These are phyloP conservation scores for Orchestia grillus DNA, from an alignment of 1,140 invertebrate genomes.

Conservation along the genomic window DNA sequence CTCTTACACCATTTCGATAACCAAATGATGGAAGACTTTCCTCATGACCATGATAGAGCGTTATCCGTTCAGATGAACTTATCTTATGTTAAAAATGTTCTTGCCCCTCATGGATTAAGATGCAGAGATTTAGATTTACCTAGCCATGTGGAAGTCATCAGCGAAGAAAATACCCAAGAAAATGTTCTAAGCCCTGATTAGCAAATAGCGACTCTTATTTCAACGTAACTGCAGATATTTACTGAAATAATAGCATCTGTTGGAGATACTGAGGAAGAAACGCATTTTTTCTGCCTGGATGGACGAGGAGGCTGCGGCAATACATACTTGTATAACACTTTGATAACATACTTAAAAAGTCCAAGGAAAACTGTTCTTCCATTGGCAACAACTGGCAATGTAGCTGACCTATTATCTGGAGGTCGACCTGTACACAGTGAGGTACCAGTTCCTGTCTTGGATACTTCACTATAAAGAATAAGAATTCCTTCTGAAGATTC, in stretches of 20 bases:
- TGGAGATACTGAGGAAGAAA: neutral
- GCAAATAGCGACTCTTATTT: too few relatives aligned
- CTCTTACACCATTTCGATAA: neutral
- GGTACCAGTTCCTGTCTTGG: constrained; percentile 17
- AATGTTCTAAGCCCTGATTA: too few relatives aligned
- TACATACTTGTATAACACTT: constrained; percentile 6
- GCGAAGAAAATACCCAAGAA: neutral
- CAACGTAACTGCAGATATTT: too few relatives aligned
- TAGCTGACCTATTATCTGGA: too few relatives aligned
- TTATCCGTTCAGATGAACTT: too few relatives aligned
- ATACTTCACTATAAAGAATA: constrained; percentile 14
- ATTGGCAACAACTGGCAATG: neutral
- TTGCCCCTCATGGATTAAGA: neutral
- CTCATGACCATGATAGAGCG: neutral
- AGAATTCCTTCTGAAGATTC: constrained; percentile 33
- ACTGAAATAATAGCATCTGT: too few relatives aligned
- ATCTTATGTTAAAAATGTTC: constrained; percentile 2
- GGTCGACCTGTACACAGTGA: neutral
- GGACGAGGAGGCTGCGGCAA: constrained; percentile 11
- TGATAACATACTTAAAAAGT: constrained; percentile 6
- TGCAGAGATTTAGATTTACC: constrained; percentile 4
- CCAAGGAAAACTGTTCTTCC: neutral
- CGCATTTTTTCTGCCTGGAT: neutral
- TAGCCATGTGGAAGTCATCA: neutral
- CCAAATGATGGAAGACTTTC: constrained; percentile 31